Percentiles rank a stretch among this genome's conserved stretches.
These are phyloP conservation scores for Cheirogaleus medius DNA, from an alignment of 2,113 vertebrate species.

Conservation along the genomic window DNA sequence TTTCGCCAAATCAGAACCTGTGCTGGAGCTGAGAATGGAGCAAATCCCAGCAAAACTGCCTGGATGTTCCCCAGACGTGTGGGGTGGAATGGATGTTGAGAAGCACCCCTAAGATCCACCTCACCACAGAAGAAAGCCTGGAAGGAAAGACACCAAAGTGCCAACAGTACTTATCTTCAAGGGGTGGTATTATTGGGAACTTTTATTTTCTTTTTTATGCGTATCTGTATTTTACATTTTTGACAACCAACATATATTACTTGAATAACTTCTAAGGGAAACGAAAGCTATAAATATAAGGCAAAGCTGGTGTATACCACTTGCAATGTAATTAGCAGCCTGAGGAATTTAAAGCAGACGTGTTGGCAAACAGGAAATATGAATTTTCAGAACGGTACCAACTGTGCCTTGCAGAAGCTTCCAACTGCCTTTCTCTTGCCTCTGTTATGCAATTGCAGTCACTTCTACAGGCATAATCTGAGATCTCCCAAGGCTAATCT, in stretches of 20 bases:
- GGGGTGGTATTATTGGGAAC: background rate
- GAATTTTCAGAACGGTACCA: conserved; percentile 9
- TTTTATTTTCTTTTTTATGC: background rate
- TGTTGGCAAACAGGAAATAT: conserved; percentile 41
- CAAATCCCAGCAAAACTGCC: background rate
- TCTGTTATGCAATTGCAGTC: background rate
- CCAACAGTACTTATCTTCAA: background rate
- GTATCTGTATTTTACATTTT: conserved; percentile 14
- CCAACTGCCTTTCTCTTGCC: background rate
- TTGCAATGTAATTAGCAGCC: background rate
- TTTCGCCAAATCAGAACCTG: background rate
- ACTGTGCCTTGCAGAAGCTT: background rate
- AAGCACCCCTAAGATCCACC: background rate
- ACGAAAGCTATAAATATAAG: background rate
- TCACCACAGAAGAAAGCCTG: background rate
- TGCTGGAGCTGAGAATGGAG: background rate
- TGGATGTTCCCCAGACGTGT: background rate
- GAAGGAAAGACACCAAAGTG: background rate
- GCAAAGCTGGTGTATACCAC: background rate
- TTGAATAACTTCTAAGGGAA: conserved; percentile 32
- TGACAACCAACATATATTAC: background rate
- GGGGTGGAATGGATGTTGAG: background rate
- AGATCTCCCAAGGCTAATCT: background rate
- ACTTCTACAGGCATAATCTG: background rate
- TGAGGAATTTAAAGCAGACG: background rate